Evolutionary conservation across 2,888 invertebrate genomes (phyloP).

Genomic region (Folsomia manolachei): DNA sequence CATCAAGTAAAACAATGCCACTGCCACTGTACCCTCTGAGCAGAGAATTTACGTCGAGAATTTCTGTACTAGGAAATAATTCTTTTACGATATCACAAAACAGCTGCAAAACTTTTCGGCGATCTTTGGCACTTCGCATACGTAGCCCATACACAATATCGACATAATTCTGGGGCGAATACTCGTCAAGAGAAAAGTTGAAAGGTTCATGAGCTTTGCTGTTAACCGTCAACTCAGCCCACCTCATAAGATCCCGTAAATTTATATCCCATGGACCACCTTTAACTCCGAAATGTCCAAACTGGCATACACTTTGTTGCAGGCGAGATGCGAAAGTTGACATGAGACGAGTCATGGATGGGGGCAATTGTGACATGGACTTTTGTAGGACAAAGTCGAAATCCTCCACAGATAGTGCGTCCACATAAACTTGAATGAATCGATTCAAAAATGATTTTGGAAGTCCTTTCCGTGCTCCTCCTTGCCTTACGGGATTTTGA

Average conservation of each 20-base stretch:
- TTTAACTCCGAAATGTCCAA: constrained; percentile 69
- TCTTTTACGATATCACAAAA: constrained; percentile 24
- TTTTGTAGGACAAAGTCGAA: constrained; percentile 63
- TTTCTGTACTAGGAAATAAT: background rate
- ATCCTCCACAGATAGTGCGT: constrained; percentile 64
- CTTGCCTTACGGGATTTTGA: constrained; percentile 94
- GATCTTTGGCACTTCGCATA: constrained; percentile 77
- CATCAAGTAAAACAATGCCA: constrained; percentile 34
- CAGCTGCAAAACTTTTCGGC: constrained; percentile 61
- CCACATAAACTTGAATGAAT: constrained; percentile 78
- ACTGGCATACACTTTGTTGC: constrained; percentile 63
- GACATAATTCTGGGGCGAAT: constrained; percentile 63
- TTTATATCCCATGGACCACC: constrained; percentile 98
- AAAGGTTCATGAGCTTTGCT: constrained; percentile 36
- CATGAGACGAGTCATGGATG: constrained; percentile 66
- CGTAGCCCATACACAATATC: constrained; percentile 80
- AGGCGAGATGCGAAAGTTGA: constrained; percentile 74
- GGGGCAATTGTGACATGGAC: constrained; percentile 64
- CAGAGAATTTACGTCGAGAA: constrained; percentile 8
- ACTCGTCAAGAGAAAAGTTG: background rate
- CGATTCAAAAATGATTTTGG: constrained; percentile 96
- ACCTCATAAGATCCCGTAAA: constrained; percentile 86
- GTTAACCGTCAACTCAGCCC: constrained; percentile 64
- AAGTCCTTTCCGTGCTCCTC: constrained; percentile 90
- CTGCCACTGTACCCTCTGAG: background rate